Percentiles rank a stretch among this genome's conserved stretches.
phyloP scores from a whole-genome alignment of 2,888 invertebrate genomes.

The Druceiella hillmani region DNA sequence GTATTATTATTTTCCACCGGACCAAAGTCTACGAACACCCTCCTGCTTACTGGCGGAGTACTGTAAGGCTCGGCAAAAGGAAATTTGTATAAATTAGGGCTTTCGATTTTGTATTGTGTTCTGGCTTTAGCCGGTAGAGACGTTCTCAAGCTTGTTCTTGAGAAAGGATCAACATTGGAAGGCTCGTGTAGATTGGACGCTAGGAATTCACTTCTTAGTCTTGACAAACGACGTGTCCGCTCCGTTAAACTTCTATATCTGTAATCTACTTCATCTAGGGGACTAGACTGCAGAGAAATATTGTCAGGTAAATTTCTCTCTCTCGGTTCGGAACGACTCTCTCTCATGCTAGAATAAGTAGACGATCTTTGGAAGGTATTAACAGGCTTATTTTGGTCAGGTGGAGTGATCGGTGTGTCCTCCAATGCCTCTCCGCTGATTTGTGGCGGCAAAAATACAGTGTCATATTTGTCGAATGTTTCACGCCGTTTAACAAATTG shows the following conservation, averaged over 20 bases:
- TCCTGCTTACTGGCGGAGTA: constrained; percentile 42
- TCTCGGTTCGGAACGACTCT: constrained; percentile 39
- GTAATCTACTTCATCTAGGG: constrained; percentile 45
- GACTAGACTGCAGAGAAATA: constrained; percentile 42
- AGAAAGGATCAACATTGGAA: constrained; percentile 33
- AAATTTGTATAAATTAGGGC: constrained; percentile 46
- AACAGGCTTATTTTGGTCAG: constrained; percentile 45
- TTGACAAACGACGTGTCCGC: constrained; percentile 41
- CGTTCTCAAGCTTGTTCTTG: constrained; percentile 37
- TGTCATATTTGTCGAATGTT: constrained; percentile 48
- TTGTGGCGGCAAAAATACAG: constrained; percentile 43
- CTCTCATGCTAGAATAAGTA: constrained; percentile 46
- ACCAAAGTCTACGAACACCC: constrained; percentile 36
- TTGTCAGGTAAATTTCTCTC: constrained; percentile 47
- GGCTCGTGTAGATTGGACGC: constrained; percentile 45
- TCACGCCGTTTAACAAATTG: constrained; percentile 50
- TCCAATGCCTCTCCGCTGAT: constrained; percentile 31
- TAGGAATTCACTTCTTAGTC: constrained; percentile 42
- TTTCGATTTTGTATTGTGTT: constrained; percentile 43
- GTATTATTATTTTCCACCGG: constrained; percentile 30
- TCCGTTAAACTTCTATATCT: constrained; percentile 39
- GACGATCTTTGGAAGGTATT: constrained; percentile 42
- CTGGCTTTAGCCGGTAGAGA: constrained; percentile 30
- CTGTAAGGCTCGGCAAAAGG: constrained; percentile 47
- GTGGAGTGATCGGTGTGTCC: constrained; percentile 38